Percentiles rank a stretch among this genome's conserved stretches.
Conservation (phyloP, 2,797 vertebrate genomes). For the Eleutherodactylus coqui region DNA sequence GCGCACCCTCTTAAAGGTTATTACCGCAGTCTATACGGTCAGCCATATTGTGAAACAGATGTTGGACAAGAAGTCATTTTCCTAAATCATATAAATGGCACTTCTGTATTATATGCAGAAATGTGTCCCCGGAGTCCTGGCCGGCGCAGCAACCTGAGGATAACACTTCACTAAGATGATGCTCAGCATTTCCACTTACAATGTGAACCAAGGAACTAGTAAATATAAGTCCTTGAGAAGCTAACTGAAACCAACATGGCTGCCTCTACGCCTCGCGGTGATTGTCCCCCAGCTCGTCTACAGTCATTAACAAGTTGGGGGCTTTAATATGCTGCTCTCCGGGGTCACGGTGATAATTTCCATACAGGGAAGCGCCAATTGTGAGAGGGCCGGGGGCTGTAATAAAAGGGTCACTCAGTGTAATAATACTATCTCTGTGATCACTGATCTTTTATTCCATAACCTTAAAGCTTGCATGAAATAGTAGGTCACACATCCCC, state of each 20-base stretch:
- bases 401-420: too few relatives aligned
- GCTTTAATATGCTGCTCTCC: too few relatives aligned
- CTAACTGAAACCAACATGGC: too few relatives aligned
- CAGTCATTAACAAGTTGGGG: too few relatives aligned
- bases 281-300: too few relatives aligned
- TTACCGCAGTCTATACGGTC: slow-evolving; percentile 75
- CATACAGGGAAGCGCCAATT: too few relatives aligned
- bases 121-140: slow-evolving; percentile 68
- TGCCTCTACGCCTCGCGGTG: too few relatives aligned
- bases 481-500: neutral
- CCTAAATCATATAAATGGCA: slow-evolving; percentile 73
- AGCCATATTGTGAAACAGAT: slow-evolving; percentile 74
- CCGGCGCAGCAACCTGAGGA: slow-evolving; percentile 70
- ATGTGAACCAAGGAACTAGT: neutral
- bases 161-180: slow-evolving; percentile 64
- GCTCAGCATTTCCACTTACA: neutral
- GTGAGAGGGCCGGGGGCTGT: too few relatives aligned
- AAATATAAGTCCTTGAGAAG: too few relatives aligned
- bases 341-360: too few relatives aligned
- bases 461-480: neutral
- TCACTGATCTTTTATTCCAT: neutral
- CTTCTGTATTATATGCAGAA: too few relatives aligned
- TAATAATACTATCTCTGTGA: too few relatives aligned
- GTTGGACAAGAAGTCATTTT: slow-evolving; percentile 67
- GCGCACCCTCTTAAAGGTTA: slow-evolving; percentile 22